These are phyloP conservation scores for Poeciliopsis paucimaculata DNA, from an alignment of 2,797 vertebrate genomes.

Conservation along the genomic window DNA sequence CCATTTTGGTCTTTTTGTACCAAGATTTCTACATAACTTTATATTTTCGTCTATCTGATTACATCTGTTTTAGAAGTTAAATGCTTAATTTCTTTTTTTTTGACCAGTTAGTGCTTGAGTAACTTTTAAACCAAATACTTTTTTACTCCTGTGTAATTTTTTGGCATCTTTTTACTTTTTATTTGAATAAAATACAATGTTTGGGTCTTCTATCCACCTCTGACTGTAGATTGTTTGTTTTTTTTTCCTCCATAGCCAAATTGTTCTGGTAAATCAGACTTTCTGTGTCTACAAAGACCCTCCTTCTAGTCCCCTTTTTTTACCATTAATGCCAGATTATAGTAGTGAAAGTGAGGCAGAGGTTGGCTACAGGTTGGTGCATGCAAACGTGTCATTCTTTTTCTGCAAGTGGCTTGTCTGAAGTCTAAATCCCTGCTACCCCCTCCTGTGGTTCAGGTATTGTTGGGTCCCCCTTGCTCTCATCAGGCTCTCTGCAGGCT, in stretches of 20 bases:
- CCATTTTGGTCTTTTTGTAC: too few species aligned
- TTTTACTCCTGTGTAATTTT: too few species aligned
- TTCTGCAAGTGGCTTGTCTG: constrained; percentile 40
- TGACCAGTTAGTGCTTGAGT: too few species aligned
- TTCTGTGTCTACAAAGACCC: constrained; percentile 35
- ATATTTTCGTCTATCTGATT: too few species aligned
- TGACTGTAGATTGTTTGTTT: neutral
- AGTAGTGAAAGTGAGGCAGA: constrained; percentile 39
- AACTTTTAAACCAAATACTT: too few species aligned
- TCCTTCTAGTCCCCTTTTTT: constrained; percentile 15
- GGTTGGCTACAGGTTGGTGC: constrained; percentile 9
- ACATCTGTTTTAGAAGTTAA: too few species aligned
- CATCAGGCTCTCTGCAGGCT: constrained; percentile 63
- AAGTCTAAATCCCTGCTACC: constrained; percentile 59
- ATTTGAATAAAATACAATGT: too few species aligned
- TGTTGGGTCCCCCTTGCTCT: constrained; percentile 65
- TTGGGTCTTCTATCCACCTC: neutral
- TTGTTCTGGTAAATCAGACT: constrained; percentile 22
- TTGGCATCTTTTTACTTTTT: too few species aligned
- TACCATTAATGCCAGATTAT: constrained; percentile 48
- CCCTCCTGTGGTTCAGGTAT: constrained; percentile 55
- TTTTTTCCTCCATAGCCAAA: neutral
- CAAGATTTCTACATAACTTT: too few species aligned
- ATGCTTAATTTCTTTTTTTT: too few species aligned
- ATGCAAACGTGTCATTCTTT: neutral